Conservation (phyloP, 2,113 vertebrate genomes). For the Bungarus multicinctus region DNA sequence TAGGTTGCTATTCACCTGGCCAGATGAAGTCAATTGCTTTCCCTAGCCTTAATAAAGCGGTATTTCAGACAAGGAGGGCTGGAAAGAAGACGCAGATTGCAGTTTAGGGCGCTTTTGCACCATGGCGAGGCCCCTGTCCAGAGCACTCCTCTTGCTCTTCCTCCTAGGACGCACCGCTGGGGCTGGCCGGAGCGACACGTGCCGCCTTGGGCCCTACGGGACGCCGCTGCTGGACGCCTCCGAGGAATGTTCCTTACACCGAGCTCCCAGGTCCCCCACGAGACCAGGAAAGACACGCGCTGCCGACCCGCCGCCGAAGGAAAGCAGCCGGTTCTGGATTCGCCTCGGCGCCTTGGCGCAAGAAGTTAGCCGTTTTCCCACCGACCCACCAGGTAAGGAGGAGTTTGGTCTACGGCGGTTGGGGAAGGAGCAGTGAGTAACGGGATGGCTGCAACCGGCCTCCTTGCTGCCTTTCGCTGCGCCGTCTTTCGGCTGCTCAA, state of each 20-base stretch:
- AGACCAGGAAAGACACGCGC: neutral
- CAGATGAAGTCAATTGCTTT: neutral
- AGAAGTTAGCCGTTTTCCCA: neutral
- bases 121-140: neutral
- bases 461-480: neutral
- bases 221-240: conserved; percentile 10
- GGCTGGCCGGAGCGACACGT: neutral
- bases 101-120: neutral
- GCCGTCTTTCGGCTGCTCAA: neutral
- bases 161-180: neutral
- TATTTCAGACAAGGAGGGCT: neutral
- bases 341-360: neutral
- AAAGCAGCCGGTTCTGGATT: neutral
- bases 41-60: neutral
- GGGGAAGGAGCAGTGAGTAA: neutral
- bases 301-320: neutral
- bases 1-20: neutral
- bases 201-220: conserved; percentile 58
- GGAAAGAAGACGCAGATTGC: too few relatives aligned
- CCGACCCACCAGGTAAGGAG: neutral
- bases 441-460: neutral
- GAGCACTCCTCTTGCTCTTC: neutral
- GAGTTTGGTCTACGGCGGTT: neutral
- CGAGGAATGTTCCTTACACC: neutral
- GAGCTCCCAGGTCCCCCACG: neutral